Evolutionary conservation across 1,140 invertebrate genomes (phyloP), one percentile per base, ranked within the genome.

Genomic region (Rhopalosiphum maidis): DNA sequence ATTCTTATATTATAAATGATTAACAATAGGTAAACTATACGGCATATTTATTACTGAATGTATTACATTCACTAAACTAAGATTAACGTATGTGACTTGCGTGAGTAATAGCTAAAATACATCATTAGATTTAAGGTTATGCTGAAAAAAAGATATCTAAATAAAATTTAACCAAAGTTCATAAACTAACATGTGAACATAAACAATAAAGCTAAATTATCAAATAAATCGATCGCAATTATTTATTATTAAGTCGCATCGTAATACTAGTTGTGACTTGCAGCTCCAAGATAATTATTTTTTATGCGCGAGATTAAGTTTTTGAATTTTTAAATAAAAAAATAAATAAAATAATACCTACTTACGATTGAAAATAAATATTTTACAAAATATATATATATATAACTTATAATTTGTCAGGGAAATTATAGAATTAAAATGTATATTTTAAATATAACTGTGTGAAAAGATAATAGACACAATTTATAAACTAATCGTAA

Each of bases 111-210:
- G 7, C 60, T 83, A 83, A 83, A 83, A 83, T 37, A n/a, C 22
- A 23, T 83, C 77, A 83, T 37, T 37, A 37, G 15, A 82, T 37
- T 21, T 35, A 37, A 83, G n/a, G 86, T 87, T 21, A 35, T 35
- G 51, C n/a, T 18, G 30, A n/a, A 87, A 87, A 87, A 48, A n/a
- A n/a, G 11, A 87, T 37, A 87, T 46, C 41, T n/a, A 87, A 86
- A 87, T 87, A 43, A 7, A 43, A 86, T 86, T 6, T 48, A 87
- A 46, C 1, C 30, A 87, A 21, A 21, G 46, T n/a, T 87, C 48
- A 87, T 86, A 41, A 30, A 48, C 85, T 86, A 86, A 86, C 25
- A 46, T 86, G 25, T 86, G 43, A 46, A 86, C 85, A 86, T n/a
- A 43, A 43, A 86, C 46, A 30, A 25, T 30, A 25, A 86, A 30